Percentiles rank a stretch among this genome's conserved stretches.
phyloP scores from a whole-genome alignment of 2,113 vertebrate species.

The Eubucco bourcierii region DNA sequence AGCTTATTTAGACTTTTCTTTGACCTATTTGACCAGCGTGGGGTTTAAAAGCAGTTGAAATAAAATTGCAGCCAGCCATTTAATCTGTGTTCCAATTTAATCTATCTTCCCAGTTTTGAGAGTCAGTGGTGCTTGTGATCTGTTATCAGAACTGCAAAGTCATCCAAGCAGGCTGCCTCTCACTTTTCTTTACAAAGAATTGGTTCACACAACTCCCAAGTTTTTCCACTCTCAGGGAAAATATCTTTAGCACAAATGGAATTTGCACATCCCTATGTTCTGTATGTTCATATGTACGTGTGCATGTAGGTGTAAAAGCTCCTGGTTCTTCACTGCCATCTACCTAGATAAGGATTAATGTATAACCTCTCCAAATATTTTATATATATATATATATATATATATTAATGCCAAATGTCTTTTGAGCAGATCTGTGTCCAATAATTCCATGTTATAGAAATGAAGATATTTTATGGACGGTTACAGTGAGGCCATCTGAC shows the following conservation, averaged over 20 bases:
- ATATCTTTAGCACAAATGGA: not conserved
- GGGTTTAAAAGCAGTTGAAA: slow-evolving; percentile 34
- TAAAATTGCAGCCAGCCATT: slow-evolving; percentile 39
- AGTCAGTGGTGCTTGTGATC: slow-evolving; percentile 28
- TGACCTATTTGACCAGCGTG: slow-evolving; percentile 22
- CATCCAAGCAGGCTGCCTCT: not conserved
- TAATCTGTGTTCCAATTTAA: slow-evolving; percentile 53
- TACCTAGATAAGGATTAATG: not conserved
- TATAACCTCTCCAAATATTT: not conserved
- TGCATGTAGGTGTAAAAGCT: not conserved
- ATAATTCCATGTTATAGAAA: not conserved
- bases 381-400: no score
- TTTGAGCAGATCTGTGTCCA: not conserved
- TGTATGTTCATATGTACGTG: not conserved
- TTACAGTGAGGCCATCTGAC: not conserved
- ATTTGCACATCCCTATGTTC: not conserved
- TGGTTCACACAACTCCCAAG: not conserved
- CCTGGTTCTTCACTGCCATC: not conserved
- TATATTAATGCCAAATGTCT: not conserved
- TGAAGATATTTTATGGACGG: not conserved
- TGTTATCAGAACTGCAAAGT: slow-evolving; percentile 11
- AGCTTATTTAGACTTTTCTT: not conserved
- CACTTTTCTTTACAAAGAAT: not conserved
- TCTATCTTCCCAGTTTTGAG: slow-evolving; percentile 29
- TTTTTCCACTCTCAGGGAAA: not conserved